phyloP scores from a whole-genome alignment of 2,113 vertebrate species.

The Phaethornis superciliosus region DNA sequence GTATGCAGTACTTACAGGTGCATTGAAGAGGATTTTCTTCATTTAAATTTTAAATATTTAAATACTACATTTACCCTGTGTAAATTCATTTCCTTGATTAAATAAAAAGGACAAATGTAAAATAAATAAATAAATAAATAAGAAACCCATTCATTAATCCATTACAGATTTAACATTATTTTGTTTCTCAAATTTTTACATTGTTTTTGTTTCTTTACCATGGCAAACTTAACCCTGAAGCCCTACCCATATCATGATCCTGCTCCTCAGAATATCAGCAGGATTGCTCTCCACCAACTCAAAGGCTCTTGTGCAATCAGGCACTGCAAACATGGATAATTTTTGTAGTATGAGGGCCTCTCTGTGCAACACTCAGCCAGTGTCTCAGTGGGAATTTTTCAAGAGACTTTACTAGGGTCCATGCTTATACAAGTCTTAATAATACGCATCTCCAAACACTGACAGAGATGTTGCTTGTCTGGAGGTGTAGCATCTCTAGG shows the following conservation, averaged over 20 bases:
- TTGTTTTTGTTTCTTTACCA: neutral
- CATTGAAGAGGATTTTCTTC: constrained; percentile 52
- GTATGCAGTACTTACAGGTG: constrained; percentile 55
- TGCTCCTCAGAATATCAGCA: neutral
- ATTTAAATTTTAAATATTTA: constrained; percentile 77
- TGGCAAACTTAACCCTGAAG: neutral
- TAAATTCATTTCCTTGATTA: constrained; percentile 29
- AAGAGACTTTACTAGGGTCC: neutral
- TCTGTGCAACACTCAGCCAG: neutral
- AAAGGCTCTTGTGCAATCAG: neutral
- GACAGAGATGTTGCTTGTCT: neutral
- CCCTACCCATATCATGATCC: fast-evolving
- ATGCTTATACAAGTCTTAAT: neutral
- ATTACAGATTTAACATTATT: neutral
- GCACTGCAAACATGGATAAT: neutral
- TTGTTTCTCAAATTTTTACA: neutral
- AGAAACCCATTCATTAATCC: neutral
- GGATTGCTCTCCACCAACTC: neutral
- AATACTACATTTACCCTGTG: constrained; percentile 25
- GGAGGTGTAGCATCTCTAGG: fast-evolving
- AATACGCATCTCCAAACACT: neutral
- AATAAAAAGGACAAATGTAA: fast-evolving
- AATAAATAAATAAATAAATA: neutral
- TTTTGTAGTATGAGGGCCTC: neutral
- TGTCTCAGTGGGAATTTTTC: neutral